Evolutionary conservation across 2,888 invertebrate species (phyloP).

Genomic region (Brenthis daphne): DNA sequence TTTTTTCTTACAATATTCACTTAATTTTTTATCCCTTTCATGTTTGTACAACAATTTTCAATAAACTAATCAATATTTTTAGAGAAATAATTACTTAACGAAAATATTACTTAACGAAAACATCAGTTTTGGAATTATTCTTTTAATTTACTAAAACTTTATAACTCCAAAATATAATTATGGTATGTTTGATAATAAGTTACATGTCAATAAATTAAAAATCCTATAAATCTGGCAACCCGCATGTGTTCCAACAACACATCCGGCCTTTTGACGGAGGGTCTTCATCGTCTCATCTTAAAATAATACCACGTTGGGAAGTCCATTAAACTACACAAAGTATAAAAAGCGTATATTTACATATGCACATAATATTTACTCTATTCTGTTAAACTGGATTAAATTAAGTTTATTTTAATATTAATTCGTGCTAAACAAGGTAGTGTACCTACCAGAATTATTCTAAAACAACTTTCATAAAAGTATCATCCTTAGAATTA

Average conservation of each 20-base stretch:
- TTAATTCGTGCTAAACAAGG: neutral
- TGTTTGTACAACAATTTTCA: no score
- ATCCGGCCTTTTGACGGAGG: conserved; percentile 48
- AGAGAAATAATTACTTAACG: no score
- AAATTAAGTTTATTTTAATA: neutral
- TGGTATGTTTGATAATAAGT: conserved; percentile 7
- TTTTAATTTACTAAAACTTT: no score
- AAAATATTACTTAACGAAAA: no score
- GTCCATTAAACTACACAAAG: conserved; percentile 47
- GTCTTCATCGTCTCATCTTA: conserved; percentile 23
- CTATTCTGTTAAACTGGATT: neutral
- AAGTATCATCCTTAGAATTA: no score
- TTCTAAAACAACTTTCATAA: no score
- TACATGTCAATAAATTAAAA: conserved; percentile 5
- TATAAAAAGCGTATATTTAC: neutral
- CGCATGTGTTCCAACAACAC: conserved; percentile 43
- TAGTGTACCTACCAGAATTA: no score
- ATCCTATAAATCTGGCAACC: conserved; percentile 37
- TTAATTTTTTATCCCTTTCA: no score
- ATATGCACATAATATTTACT: neutral
- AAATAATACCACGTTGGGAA: conserved; percentile 41
- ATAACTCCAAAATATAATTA: neutral
- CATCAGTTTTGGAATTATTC: no score
- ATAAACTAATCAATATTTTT: no score
- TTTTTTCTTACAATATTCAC: no score